Percentiles rank a stretch among this genome's conserved stretches.
phyloP scores from a whole-genome alignment of 2,113 vertebrate genomes.

The Trematomus loennbergii region DNA sequence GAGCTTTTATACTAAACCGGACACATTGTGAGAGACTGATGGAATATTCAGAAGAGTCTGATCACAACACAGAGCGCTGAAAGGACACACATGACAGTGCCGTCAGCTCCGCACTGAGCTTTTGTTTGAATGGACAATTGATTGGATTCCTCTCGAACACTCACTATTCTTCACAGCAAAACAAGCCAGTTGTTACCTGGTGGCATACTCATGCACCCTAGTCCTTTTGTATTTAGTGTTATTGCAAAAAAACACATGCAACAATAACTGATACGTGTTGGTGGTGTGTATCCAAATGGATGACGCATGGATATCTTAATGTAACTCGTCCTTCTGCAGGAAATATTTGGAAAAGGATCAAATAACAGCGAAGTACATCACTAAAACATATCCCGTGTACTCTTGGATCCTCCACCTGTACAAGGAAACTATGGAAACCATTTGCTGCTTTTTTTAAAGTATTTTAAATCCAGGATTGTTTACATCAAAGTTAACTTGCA shows the following conservation, averaged over 20 bases:
- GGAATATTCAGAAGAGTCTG: slow-evolving; percentile 1
- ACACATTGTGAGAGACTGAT: neutral
- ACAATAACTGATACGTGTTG: no score
- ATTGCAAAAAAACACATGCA: neutral
- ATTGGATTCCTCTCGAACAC: slow-evolving; percentile 48
- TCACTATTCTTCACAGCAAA: slow-evolving; percentile 25
- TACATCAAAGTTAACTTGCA: no score
- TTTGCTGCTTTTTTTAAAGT: no score
- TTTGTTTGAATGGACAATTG: slow-evolving; percentile 66
- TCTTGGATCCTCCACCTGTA: no score
- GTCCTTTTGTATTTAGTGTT: neutral
- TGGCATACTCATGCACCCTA: neutral
- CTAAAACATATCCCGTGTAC: no score
- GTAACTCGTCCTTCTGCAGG: no score
- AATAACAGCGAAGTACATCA: no score
- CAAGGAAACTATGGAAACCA: neutral
- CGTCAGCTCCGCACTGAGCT: slow-evolving; percentile 38
- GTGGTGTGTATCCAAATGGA: no score
- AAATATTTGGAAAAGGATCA: no score
- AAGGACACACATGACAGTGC: slow-evolving; percentile 32
- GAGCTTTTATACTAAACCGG: no score
- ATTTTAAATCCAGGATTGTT: no score
- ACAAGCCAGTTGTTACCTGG: slow-evolving; percentile 8
- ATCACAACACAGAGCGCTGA: slow-evolving; percentile 30
- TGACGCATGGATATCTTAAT: no score